Percentiles rank a stretch among this genome's conserved stretches.
These are phyloP conservation scores for Tenthredo amoena DNA, from an alignment of 2,888 invertebrate species.

Conservation along the genomic window DNA sequence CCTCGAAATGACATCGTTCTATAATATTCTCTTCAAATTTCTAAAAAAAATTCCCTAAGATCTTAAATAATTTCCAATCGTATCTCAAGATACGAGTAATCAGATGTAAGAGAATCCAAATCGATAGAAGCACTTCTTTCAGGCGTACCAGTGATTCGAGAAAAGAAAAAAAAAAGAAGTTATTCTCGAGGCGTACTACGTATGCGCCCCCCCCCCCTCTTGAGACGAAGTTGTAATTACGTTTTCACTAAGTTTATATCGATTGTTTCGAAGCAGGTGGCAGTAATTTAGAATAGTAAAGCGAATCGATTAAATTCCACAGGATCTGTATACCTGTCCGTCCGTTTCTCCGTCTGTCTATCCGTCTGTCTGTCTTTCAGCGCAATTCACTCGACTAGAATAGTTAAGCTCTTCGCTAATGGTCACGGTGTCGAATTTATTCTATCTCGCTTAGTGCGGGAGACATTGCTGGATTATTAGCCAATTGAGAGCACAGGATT, in stretches of 20 bases:
- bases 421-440: constrained; percentile 40
- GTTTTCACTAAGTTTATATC: not conserved
- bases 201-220: not conserved
- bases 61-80: too few species aligned
- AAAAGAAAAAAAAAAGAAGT: not conserved
- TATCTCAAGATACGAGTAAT: not conserved
- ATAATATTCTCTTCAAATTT: too few species aligned
- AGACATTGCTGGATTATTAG: constrained; percentile 48
- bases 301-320: not conserved
- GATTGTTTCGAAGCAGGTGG: not conserved
- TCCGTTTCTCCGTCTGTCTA: not conserved
- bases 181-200: not conserved
- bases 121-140: not conserved
- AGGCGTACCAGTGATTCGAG: not conserved
- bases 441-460: not conserved
- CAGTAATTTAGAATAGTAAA: not conserved
- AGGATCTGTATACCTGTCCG: not conserved
- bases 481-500: constrained; percentile 45
- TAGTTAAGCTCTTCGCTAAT: constrained; percentile 22
- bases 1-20: too few species aligned
- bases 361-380: not conserved
- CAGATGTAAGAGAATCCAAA: not conserved
- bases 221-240: not conserved
- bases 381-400: constrained; percentile 9
- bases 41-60: too few species aligned